Percentiles rank a stretch among this genome's conserved stretches.
Conservation (phyloP, 2,888 invertebrate genomes). For the Phalera bucephala region DNA sequence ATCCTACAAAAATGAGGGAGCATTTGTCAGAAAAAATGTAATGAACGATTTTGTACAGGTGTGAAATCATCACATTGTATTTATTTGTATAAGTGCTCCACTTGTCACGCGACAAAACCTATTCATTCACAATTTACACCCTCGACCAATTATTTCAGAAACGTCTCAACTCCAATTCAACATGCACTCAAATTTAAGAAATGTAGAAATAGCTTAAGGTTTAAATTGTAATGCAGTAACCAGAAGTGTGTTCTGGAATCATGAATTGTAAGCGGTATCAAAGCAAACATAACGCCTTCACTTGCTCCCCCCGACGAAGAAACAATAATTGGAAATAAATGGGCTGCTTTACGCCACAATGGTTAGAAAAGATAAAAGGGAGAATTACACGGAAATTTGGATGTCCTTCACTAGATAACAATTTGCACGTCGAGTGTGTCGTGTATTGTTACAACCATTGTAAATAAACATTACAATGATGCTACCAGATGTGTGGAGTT, state of each 20-base stretch:
- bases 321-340: conserved; percentile 76
- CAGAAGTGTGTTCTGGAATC: neutral
- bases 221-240: conserved; percentile 1
- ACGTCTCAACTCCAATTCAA: conserved; percentile 5
- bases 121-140: conserved; percentile 71
- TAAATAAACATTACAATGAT: conserved; percentile 72
- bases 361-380: conserved; percentile 67
- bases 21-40: conserved; percentile 12
- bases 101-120: conserved; percentile 71
- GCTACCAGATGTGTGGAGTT: conserved; percentile 65
- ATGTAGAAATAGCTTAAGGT: conserved; percentile 4
- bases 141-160: conserved; percentile 11
- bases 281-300: conserved; percentile 76
- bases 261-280: conserved; percentile 49
- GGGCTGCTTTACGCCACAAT: conserved; percentile 73
- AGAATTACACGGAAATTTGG: conserved; percentile 78
- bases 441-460: conserved; percentile 62
- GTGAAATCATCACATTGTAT: too few relatives aligned
- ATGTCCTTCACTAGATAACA: conserved; percentile 68
- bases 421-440: conserved; percentile 73
- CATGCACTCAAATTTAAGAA: conserved; percentile 4
- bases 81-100: conserved; percentile 50
- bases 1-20: too few relatives aligned
- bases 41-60: conserved; percentile 33
- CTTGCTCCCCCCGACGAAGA: conserved; percentile 60